Evolutionary conservation across 2,888 invertebrate genomes (phyloP).

Genomic region (Leucophenga montana): DNA sequence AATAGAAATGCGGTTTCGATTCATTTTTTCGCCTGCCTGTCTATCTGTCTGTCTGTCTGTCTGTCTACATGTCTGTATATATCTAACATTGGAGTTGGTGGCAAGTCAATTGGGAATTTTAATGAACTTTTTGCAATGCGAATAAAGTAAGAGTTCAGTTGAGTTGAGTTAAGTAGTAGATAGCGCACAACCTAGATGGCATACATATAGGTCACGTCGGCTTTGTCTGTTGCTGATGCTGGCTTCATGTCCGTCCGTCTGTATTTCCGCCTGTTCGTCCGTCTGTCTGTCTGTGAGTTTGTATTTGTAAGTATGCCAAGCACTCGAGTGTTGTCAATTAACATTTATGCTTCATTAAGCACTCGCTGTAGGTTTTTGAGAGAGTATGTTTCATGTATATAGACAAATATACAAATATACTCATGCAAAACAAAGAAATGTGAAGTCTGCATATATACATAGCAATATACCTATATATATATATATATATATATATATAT

Average conservation of each 20-base stretch:
- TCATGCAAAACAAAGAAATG: constrained; percentile 1
- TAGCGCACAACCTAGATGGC: no score
- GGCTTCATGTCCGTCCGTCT: neutral
- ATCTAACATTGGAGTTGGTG: constrained; percentile 15
- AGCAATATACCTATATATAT: neutral
- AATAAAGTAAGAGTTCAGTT: constrained; percentile 31
- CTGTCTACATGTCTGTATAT: no score
- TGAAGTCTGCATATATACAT: no score
- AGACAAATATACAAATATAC: constrained; percentile 32
- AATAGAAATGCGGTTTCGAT: no score
- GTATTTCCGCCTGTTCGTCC: neutral
- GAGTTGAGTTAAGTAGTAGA: constrained; percentile 31
- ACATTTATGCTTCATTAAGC: constrained; percentile 66
- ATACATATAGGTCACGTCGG: constrained; percentile 15
- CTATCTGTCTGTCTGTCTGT: no score
- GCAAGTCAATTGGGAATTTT: constrained; percentile 46
- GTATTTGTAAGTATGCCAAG: constrained; percentile 28
- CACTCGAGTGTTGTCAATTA: constrained; percentile 55
- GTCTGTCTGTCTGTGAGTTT: neutral
- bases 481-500: neutral
- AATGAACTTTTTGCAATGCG: constrained; percentile 53
- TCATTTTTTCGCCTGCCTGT: no score
- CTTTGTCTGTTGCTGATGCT: constrained; percentile 18
- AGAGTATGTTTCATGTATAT: constrained; percentile 37
- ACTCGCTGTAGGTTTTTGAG: neutral